phyloP scores from a whole-genome alignment of 2,888 invertebrate genomes.

The Dione vanillae region DNA sequence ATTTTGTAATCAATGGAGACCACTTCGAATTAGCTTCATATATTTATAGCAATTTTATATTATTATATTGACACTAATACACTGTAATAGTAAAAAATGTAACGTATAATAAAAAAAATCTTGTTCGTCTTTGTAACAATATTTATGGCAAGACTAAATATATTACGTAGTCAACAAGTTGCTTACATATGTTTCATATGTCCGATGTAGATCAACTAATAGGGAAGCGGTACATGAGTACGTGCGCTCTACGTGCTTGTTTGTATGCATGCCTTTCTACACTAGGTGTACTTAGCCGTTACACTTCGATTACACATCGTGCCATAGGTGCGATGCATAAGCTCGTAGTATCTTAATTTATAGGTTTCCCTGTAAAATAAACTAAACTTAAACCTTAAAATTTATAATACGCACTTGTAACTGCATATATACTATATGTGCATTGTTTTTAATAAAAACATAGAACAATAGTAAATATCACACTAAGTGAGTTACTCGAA shows the following conservation, averaged over 20 bases:
- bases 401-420: not conserved
- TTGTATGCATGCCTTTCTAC: constrained; percentile 34
- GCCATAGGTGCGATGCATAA: not conserved
- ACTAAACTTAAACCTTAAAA: not conserved
- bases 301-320: constrained; percentile 24
- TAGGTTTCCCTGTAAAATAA: not conserved
- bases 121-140: too few relatives aligned
- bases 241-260: constrained; percentile 37
- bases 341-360: not conserved
- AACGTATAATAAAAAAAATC: too few relatives aligned
- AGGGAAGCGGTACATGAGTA: constrained; percentile 40
- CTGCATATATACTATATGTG: too few relatives aligned
- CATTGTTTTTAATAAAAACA: too few relatives aligned
- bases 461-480: too few relatives aligned
- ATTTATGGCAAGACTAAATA: too few relatives aligned
- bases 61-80: too few relatives aligned
- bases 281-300: constrained; percentile 28
- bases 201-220: constrained; percentile 41
- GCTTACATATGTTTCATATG: constrained; percentile 30
- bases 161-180: constrained; percentile 18
- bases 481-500: too few relatives aligned
- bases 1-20: too few relatives aligned
- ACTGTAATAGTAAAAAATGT: too few relatives aligned
- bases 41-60: too few relatives aligned
- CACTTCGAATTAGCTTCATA: too few relatives aligned